A percentile compares a stretch with the other conserved stretches of the same genome.
Conservation (phyloP, 2,113 vertebrate species). For the Fulmarus glacialis region DNA sequence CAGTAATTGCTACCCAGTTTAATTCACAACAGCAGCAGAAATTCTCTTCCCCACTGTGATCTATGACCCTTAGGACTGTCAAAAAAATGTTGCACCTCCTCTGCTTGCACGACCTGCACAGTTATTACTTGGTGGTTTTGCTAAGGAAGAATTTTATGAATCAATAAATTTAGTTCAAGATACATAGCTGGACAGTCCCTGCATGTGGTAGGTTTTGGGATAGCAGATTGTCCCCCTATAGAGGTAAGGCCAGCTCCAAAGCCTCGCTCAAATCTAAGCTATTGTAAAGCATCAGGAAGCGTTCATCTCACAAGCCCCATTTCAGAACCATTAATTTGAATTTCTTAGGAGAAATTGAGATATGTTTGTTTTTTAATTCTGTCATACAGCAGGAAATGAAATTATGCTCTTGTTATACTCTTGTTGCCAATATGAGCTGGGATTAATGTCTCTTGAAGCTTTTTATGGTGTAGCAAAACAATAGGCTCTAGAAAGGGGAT, state of each 20-base stretch:
- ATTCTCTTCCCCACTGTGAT: background rate
- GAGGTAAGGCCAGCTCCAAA: background rate
- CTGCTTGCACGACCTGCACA: background rate
- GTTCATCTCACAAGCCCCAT: background rate
- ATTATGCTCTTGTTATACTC: background rate
- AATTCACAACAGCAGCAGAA: background rate
- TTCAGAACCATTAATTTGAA: background rate
- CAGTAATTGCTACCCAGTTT: background rate
- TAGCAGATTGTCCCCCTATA: rapidly evolving
- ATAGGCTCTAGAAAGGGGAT: background rate
- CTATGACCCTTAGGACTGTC: background rate
- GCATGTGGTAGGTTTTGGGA: background rate
- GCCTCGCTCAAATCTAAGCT: background rate
- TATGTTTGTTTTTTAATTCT: background rate
- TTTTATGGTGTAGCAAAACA: background rate
- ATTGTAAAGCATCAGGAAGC: background rate
- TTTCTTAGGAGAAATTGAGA: background rate
- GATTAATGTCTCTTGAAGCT: background rate
- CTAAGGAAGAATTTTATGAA: background rate
- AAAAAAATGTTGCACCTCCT: background rate
- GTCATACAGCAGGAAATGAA: constrained; percentile 22
- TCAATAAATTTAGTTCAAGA: background rate
- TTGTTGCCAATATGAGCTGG: background rate
- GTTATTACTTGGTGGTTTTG: background rate
- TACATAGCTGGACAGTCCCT: background rate